Evolutionary conservation across 2,113 vertebrate genomes (phyloP).

Genomic region (Tenebrosternarchus preto): DNA sequence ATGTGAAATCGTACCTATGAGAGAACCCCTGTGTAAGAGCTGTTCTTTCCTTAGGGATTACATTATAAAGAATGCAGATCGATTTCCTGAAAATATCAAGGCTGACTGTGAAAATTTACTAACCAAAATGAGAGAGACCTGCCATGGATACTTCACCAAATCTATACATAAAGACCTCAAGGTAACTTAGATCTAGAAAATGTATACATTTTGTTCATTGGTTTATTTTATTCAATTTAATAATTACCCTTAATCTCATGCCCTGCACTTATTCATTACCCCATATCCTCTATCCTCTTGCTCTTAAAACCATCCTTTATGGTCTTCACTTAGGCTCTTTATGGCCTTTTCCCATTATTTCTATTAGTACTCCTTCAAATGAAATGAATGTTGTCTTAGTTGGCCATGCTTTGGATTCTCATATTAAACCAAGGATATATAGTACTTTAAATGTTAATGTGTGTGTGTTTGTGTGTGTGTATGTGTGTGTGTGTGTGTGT

Average conservation of each 20-base stretch:
- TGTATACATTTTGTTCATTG: not conserved
- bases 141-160: constrained; percentile 71
- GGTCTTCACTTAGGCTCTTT: no score
- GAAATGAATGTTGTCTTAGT: not conserved
- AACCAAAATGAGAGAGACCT: constrained; percentile 62
- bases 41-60: constrained; percentile 69
- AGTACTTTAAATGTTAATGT: not conserved
- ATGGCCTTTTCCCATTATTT: not conserved
- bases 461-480: not conserved
- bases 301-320: no score
- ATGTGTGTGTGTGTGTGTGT: not conserved
- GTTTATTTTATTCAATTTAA: not conserved
- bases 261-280: no score
- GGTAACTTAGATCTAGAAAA: constrained; percentile 63
- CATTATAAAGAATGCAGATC: constrained; percentile 28
- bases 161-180: constrained; percentile 73
- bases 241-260: no score
- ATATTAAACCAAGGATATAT: not conserved
- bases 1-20: not conserved
- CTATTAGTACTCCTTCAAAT: not conserved
- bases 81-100: constrained; percentile 52
- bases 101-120: constrained; percentile 64
- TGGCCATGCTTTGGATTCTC: not conserved
- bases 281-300: no score
- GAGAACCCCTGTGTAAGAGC: constrained; percentile 2